phyloP scores from a whole-genome alignment of 2,113 vertebrate species.

The Raja brachyura region DNA sequence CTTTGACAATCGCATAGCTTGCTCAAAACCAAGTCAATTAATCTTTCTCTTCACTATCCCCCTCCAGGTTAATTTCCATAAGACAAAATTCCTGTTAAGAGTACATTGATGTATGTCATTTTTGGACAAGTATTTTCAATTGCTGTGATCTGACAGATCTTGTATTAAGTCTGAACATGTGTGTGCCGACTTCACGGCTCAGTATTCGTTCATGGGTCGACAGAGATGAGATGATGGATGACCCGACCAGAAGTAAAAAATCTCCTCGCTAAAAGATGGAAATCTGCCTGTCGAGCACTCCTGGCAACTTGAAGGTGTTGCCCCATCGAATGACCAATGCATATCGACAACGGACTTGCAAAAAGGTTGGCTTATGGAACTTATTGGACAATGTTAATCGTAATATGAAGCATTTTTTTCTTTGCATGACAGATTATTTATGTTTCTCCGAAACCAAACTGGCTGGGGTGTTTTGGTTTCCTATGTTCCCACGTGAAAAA shows the following conservation, averaged over 20 bases:
- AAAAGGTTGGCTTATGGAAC: not conserved
- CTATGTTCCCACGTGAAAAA: not conserved
- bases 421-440: not conserved
- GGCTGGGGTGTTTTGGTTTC: not conserved
- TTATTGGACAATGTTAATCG: not conserved
- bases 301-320: not conserved
- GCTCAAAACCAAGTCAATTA: not conserved
- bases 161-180: not conserved
- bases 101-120: not conserved
- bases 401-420: not conserved
- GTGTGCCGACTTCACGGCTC: not conserved
- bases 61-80: slow-evolving; percentile 1
- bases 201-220: not conserved
- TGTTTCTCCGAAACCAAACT: not conserved
- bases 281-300: not conserved
- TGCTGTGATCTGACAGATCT: not conserved
- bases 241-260: not conserved
- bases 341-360: not conserved
- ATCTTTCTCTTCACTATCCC: not conserved
- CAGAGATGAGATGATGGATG: not conserved
- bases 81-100: slow-evolving; percentile 14
- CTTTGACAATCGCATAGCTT: not conserved
- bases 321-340: not conserved
- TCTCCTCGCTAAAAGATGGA: not conserved
- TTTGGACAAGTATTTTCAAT: not conserved